Evolutionary conservation across 2,113 vertebrate genomes (phyloP).

Genomic region (Balaenoptera acutorostrata): DNA sequence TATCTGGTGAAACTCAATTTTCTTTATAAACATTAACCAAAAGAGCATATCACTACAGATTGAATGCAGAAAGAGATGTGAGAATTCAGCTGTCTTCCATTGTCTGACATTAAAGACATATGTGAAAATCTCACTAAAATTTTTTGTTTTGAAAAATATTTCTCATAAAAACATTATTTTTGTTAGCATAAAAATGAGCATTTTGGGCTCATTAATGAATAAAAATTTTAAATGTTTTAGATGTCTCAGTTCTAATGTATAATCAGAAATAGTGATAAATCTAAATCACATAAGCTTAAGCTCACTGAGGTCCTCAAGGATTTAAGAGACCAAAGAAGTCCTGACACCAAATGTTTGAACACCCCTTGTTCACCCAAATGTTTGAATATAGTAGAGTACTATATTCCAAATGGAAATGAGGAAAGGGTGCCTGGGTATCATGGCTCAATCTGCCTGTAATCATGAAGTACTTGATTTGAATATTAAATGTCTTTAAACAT

Average conservation of each 20-base stretch:
- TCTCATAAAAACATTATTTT: neutral
- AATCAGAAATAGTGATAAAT: conserved; percentile 25
- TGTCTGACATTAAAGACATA: neutral
- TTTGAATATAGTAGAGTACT: neutral
- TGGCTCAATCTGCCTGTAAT: neutral
- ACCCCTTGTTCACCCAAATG: neutral
- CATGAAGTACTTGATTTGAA: neutral
- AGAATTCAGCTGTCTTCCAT: neutral
- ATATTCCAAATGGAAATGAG: neutral
- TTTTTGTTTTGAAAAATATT: neutral
- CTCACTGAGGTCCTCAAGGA: neutral
- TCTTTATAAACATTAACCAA: neutral
- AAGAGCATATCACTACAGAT: neutral
- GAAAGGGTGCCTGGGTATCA: neutral
- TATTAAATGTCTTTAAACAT: neutral
- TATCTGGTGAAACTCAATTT: neutral
- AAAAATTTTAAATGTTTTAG: neutral
- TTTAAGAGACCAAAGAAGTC: neutral
- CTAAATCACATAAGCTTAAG: neutral
- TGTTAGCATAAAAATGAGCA: neutral
- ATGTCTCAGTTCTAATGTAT: neutral
- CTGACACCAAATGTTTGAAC: neutral
- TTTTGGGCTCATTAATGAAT: neutral
- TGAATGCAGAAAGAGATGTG: conserved; percentile 9
- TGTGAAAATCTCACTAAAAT: neutral